Percentiles rank a stretch among this genome's conserved stretches.
phyloP scores from a whole-genome alignment of 1,140 invertebrate genomes.

The Papilio glaucus region DNA sequence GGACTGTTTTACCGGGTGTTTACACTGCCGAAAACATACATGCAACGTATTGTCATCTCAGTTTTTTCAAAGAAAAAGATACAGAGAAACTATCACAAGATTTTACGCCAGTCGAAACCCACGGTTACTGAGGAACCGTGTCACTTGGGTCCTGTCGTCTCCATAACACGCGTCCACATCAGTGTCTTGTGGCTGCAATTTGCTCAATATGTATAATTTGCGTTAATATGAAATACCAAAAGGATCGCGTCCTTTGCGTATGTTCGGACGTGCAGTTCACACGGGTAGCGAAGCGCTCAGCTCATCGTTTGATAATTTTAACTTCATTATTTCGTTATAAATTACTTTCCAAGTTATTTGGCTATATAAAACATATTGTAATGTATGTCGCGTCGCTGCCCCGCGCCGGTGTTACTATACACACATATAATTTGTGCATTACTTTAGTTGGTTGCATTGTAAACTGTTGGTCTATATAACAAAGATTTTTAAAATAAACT shows the following conservation, averaged over 20 bases:
- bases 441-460: conserved; percentile 69
- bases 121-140: not conserved
- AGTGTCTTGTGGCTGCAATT: not conserved
- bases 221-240: conserved; percentile 20
- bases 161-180: not conserved
- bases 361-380: not conserved
- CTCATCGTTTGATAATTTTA: not conserved
- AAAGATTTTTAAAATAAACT: conserved; percentile 83
- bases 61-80: too few species aligned
- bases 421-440: conserved; percentile 48
- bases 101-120: too few species aligned
- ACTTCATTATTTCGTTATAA: not conserved
- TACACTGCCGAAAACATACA: too few species aligned
- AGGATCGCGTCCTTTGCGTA: not conserved
- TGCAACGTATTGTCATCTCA: too few species aligned
- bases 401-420: not conserved
- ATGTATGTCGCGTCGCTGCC: not conserved
- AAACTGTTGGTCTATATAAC: conserved; percentile 82
- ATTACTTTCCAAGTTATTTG: not conserved
- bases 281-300: not conserved
- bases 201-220: conserved; percentile 26
- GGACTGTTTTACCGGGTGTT: not conserved
- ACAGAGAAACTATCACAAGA: too few species aligned
- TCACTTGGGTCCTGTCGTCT: not conserved
- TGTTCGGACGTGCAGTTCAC: conserved; percentile 1